These are phyloP conservation scores for Amphilophus citrinellus DNA, from an alignment of 2,113 vertebrate species.

Conservation along the genomic window DNA sequence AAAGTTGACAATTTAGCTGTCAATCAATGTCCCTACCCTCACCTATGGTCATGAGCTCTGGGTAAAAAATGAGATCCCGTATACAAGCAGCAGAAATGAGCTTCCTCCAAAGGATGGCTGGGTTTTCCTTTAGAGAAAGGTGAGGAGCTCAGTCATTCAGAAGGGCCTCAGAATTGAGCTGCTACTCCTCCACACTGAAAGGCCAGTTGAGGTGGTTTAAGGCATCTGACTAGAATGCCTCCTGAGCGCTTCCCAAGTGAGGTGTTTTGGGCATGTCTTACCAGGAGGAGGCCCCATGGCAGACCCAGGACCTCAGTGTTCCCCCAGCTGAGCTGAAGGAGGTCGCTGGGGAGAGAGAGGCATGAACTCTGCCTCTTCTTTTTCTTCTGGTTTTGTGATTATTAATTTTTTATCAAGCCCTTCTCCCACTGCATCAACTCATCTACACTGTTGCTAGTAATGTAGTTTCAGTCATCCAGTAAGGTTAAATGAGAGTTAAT, in stretches of 20 bases:
- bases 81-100: not conserved
- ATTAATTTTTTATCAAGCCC: not conserved
- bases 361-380: not conserved
- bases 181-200: not conserved
- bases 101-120: not conserved
- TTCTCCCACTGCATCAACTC: not conserved
- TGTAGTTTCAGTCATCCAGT: not conserved
- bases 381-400: not conserved
- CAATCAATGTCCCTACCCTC: not conserved
- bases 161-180: not conserved
- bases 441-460: not conserved
- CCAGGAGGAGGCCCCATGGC: not conserved
- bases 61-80: not conserved
- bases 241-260: not conserved
- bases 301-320: not conserved
- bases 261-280: not conserved
- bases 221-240: conserved; percentile 1
- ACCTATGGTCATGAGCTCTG: not conserved
- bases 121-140: not conserved
- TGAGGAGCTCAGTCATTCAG: not conserved
- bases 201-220: not conserved
- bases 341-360: not conserved
- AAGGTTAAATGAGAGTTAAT: conserved; percentile 11
- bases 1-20: no score
- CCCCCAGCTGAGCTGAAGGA: not conserved